Conservation (phyloP, 2,113 vertebrate genomes). For the Leptodactylus fuscus region DNA sequence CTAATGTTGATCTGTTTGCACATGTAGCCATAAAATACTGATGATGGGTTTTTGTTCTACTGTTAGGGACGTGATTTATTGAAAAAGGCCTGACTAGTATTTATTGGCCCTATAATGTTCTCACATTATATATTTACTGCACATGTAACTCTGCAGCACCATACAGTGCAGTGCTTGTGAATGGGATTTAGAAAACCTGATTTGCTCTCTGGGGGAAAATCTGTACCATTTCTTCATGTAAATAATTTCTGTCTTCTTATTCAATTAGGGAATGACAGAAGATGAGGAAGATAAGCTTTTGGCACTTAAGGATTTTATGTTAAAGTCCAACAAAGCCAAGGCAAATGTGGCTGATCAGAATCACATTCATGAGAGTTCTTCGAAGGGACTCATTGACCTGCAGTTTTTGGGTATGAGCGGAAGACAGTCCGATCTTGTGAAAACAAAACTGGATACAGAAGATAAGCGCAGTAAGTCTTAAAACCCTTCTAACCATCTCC, state of each 20-base stretch:
- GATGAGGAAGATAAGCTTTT: conserved; percentile 96
- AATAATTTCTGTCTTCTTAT: neutral
- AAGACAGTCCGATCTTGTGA: conserved; percentile 93
- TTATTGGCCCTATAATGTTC: no score
- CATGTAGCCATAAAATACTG: no score
- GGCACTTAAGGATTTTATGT: conserved; percentile 96
- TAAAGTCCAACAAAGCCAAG: conserved; percentile 97
- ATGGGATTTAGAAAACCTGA: neutral
- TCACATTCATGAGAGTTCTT: conserved; percentile 83
- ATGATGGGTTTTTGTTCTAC: no score
- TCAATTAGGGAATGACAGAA: conserved; percentile 92
- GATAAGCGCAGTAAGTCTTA: conserved; percentile 88
- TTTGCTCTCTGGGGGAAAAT: neutral
- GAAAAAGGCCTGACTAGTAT: no score
- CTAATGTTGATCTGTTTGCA: no score
- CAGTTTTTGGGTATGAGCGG: conserved; percentile 85
- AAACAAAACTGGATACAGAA: conserved; percentile 87
- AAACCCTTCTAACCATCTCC: no score
- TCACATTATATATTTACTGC: no score
- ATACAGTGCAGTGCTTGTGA: neutral
- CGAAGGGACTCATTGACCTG: conserved; percentile 90
- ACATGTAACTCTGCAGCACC: no score
- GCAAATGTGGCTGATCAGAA: conserved; percentile 93
- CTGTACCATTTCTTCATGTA: neutral
- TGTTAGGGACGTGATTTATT: no score